Conservation (phyloP, 1,140 invertebrate species). For the Ridgeia piscesae region DNA sequence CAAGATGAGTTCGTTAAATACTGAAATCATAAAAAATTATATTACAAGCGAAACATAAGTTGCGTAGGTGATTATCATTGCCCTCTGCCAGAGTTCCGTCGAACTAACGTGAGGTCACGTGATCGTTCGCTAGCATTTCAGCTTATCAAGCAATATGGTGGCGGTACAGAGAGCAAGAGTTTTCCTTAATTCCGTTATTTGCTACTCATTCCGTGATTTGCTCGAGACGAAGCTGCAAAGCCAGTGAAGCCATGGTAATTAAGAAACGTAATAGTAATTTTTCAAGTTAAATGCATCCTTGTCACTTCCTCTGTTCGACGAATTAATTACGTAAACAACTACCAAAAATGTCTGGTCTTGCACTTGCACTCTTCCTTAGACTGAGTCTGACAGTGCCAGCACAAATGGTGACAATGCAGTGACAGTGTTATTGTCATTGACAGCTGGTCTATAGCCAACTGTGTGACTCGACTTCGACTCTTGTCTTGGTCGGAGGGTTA, state of each 20-base stretch:
- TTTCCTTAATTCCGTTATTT: not conserved
- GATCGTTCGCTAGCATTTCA: not conserved
- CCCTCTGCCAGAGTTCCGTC: not conserved
- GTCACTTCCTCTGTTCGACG: not conserved
- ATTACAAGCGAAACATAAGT: not conserved
- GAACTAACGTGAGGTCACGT: not conserved
- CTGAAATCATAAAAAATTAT: not conserved
- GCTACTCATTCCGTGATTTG: not conserved
- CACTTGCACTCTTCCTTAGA: not conserved
- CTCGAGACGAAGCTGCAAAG: not conserved
- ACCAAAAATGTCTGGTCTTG: no score
- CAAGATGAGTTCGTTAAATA: no score
- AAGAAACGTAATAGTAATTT: not conserved
- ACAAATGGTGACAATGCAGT: no score
- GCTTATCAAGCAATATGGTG: not conserved
- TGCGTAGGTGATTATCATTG: not conserved
- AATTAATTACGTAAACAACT: not conserved
- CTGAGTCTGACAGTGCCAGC: not conserved
- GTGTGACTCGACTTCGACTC: no score
- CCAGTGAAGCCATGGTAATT: not conserved
- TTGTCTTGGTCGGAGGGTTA: no score
- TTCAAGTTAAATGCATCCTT: not conserved
- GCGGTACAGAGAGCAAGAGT: slow-evolving; percentile 3
- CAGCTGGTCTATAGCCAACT: no score
- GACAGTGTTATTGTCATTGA: no score